Conservation (phyloP, 1,140 invertebrate genomes). For the Scaptomyza graminum region DNA sequence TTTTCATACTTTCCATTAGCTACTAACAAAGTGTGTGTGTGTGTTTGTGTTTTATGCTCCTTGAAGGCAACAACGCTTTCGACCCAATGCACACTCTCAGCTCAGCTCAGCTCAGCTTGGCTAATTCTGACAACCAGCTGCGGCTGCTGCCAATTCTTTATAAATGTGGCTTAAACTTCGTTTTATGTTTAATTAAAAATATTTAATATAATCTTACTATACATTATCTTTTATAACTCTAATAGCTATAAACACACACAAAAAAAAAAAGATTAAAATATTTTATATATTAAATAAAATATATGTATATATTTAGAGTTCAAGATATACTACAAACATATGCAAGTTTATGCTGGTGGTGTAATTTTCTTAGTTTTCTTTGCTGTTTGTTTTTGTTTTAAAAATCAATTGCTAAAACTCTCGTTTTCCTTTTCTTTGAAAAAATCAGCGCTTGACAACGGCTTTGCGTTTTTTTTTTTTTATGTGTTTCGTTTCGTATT, state of each 20-base stretch:
- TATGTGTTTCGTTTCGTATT: slow-evolving; percentile 16
- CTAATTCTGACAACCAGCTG: slow-evolving; percentile 17
- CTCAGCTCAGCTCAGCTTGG: slow-evolving; percentile 3
- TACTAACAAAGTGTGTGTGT: background rate
- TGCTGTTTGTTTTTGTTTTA: slow-evolving; percentile 7
- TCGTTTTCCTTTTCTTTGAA: background rate
- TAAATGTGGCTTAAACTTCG: slow-evolving; percentile 21
- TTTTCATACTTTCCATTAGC: background rate
- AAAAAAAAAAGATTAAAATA: slow-evolving; percentile 20
- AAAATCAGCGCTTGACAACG: slow-evolving; percentile 33
- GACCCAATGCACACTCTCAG: slow-evolving; percentile 13
- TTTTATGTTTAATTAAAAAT: slow-evolving; percentile 28
- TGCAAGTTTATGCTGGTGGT: background rate
- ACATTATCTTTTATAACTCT: slow-evolving; percentile 40
- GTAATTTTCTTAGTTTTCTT: slow-evolving; percentile 7
- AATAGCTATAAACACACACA: slow-evolving; percentile 31
- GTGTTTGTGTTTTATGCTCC: background rate
- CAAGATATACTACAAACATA: slow-evolving; percentile 16
- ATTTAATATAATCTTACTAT: slow-evolving; percentile 42
- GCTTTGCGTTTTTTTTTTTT: slow-evolving; percentile 21
- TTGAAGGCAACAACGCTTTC: slow-evolving; percentile 12
- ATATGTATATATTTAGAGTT: slow-evolving; percentile 23
- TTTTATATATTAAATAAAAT: slow-evolving; percentile 21
- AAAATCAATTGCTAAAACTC: background rate
- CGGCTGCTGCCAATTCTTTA: slow-evolving; percentile 8